Evolutionary conservation across 2,113 vertebrate species (phyloP).

Genomic region (Gallinago paraguaiae): DNA sequence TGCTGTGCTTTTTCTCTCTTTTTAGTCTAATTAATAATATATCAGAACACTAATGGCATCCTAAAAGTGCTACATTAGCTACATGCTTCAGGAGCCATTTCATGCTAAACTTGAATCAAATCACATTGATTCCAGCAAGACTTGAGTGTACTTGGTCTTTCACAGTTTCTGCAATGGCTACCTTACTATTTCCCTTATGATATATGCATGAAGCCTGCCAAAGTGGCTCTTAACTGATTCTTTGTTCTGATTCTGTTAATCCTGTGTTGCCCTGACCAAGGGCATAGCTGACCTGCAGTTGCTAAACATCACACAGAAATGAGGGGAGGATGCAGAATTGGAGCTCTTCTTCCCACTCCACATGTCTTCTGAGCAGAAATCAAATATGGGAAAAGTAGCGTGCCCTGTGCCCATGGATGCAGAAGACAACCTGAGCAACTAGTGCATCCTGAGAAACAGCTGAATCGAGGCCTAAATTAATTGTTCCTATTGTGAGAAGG

Average conservation of each 20-base stretch:
- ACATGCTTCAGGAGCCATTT: not conserved
- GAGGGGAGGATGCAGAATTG: not conserved
- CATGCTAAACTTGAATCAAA: not conserved
- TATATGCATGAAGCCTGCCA: fast-evolving
- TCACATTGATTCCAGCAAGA: not conserved
- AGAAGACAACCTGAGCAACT: not conserved
- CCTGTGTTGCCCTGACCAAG: not conserved
- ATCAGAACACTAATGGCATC: not conserved
- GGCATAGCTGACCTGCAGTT: not conserved
- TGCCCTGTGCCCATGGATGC: not conserved
- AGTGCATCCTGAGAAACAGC: not conserved
- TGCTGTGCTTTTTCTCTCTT: not conserved
- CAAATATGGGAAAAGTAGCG: fast-evolving
- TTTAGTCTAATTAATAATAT: conserved; percentile 3
- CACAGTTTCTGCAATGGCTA: not conserved
- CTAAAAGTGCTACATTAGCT: not conserved
- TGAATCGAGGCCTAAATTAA: not conserved
- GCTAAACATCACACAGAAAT: not conserved
- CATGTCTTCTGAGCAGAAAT: not conserved
- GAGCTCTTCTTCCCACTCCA: not conserved
- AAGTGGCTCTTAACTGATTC: not conserved
- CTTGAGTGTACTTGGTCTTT: not conserved
- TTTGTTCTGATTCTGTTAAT: not conserved
- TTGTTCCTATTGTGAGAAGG: fast-evolving
- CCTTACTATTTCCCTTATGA: not conserved